phyloP scores from a whole-genome alignment of 2,797 vertebrate genomes.

The Eremophila alpestris region DNA sequence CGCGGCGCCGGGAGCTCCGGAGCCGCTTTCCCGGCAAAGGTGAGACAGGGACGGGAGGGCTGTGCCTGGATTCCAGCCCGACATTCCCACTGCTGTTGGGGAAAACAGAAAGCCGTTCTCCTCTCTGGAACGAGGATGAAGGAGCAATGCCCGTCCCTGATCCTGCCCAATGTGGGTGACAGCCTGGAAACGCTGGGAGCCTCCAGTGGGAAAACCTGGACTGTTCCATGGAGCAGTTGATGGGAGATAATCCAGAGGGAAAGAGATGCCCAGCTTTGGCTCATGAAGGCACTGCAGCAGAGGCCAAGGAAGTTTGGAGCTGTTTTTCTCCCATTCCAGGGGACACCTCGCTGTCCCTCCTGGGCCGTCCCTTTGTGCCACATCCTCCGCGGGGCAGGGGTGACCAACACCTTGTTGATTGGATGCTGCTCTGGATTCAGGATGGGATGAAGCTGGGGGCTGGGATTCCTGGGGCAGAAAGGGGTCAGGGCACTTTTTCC shows the following conservation, averaged over 20 bases:
- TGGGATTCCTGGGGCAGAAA: neutral
- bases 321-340: accelerated
- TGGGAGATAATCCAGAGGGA: neutral
- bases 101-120: neutral
- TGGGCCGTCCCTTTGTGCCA: accelerated
- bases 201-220: accelerated
- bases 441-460: neutral
- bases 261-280: neutral
- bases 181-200: neutral
- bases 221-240: neutral
- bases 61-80: accelerated
- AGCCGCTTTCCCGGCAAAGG: neutral
- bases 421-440: neutral
- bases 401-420: too few species aligned
- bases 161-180: accelerated
- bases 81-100: accelerated
- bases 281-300: neutral
- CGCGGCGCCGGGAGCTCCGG: accelerated
- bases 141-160: accelerated
- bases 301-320: neutral
- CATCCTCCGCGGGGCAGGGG: neutral
- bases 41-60: neutral
- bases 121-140: accelerated
- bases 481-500: neutral
- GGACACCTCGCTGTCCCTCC: neutral